Percentiles rank a stretch among this genome's conserved stretches.
These are phyloP conservation scores for Pollenia angustigena DNA, from an alignment of 2,888 invertebrate genomes.

Conservation along the genomic window DNA sequence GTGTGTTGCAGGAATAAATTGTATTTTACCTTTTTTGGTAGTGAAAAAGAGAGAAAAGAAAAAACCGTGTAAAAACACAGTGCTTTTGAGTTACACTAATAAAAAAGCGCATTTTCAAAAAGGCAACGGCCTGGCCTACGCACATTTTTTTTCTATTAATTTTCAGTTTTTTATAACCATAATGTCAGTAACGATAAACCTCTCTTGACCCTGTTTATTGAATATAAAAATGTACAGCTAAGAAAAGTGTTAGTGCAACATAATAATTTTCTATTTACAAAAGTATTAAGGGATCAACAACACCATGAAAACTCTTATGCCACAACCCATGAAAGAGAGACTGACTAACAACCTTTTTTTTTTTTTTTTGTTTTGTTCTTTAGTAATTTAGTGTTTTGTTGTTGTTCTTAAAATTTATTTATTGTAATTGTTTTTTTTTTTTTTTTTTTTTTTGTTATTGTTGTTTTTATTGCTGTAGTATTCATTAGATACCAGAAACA, in stretches of 20 bases:
- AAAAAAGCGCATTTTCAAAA: slow-evolving; percentile 32
- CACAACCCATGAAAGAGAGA: background rate
- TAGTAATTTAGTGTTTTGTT: slow-evolving; percentile 27
- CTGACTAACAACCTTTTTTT: slow-evolving; percentile 38
- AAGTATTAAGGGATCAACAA: slow-evolving; percentile 60
- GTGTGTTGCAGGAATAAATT: slow-evolving; percentile 25
- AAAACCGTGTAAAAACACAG: background rate
- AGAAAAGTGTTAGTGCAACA: slow-evolving; percentile 59
- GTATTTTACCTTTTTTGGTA: slow-evolving; percentile 35
- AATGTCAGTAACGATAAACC: slow-evolving; percentile 47
- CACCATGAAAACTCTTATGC: slow-evolving; percentile 35
- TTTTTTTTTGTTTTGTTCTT: slow-evolving; percentile 1
- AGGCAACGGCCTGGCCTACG: slow-evolving; percentile 53
- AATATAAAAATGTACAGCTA: slow-evolving; percentile 7
- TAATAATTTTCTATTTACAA: slow-evolving; percentile 33
- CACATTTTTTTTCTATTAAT: slow-evolving; percentile 34
- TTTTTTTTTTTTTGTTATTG: slow-evolving; percentile 32
- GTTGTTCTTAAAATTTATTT: slow-evolving; percentile 10
- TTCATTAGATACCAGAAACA: slow-evolving; percentile 69
- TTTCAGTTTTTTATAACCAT: slow-evolving; percentile 5
- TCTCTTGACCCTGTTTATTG: slow-evolving; percentile 64
- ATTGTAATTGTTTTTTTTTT: slow-evolving; percentile 61
- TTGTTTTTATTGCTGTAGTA: slow-evolving; percentile 43
- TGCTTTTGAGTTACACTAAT: slow-evolving; percentile 13
- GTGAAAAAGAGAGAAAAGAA: slow-evolving; percentile 12